A percentile compares a stretch with the other conserved stretches of the same genome.
These are phyloP conservation scores for Fabriciana adippe DNA, from an alignment of 2,888 invertebrate genomes.

Conservation along the genomic window DNA sequence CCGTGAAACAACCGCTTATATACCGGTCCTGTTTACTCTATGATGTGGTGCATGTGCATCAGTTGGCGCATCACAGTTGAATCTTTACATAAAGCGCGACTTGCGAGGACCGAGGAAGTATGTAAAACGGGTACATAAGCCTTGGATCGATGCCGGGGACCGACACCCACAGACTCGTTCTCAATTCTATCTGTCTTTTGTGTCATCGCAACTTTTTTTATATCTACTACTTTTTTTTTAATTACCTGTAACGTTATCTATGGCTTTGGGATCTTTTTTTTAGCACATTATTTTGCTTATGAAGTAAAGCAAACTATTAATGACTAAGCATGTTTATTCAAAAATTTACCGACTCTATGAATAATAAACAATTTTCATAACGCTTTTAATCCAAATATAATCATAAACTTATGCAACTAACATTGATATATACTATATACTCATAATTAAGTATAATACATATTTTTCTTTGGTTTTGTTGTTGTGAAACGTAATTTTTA, in stretches of 20 bases:
- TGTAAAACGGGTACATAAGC: constrained; percentile 75
- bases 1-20: constrained; percentile 43
- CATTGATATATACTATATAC: too few species aligned
- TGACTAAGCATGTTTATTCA: too few species aligned
- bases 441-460: too few species aligned
- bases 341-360: too few species aligned
- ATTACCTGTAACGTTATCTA: not conserved
- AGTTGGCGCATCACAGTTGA: constrained; percentile 79
- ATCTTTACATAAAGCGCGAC: constrained; percentile 76
- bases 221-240: not conserved
- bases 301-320: not conserved
- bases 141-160: constrained; percentile 75
- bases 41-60: constrained; percentile 70
- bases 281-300: not conserved
- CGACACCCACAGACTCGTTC: constrained; percentile 54
- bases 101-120: constrained; percentile 66
- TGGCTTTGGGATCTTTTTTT: not conserved
- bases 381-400: too few species aligned
- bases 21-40: constrained; percentile 49
- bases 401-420: too few species aligned
- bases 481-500: too few species aligned
- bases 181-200: constrained; percentile 42
- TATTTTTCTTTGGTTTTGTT: too few species aligned
- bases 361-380: too few species aligned
- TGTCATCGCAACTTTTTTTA: constrained; percentile 22